Evolutionary conservation across 1,140 invertebrate genomes (phyloP).

Genomic region (Asobara japonica): DNA sequence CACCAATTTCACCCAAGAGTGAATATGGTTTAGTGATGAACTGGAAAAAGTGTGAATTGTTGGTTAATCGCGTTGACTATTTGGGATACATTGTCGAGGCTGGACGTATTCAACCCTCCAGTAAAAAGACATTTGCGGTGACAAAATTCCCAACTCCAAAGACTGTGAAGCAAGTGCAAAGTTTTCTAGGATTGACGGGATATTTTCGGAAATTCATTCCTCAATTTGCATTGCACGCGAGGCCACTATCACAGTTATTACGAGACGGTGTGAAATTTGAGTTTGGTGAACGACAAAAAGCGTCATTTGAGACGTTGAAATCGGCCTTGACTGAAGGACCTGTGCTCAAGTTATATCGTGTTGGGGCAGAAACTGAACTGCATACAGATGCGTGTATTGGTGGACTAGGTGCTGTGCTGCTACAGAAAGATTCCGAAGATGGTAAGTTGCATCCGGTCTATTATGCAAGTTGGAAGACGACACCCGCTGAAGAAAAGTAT

Average conservation of each 20-base stretch:
- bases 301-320: constrained; percentile 28
- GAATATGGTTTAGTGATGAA: constrained; percentile 28
- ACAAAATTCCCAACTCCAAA: constrained; percentile 39
- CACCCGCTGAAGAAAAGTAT: constrained; percentile 29
- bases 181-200: constrained; percentile 37
- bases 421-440: constrained; percentile 42
- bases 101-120: constrained; percentile 35
- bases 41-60: constrained; percentile 35
- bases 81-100: constrained; percentile 41
- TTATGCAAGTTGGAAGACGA: constrained; percentile 33
- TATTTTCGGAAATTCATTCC: constrained; percentile 43
- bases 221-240: constrained; percentile 28
- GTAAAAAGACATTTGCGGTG: constrained; percentile 38
- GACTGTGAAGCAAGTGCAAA: constrained; percentile 37
- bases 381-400: constrained; percentile 49
- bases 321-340: neutral
- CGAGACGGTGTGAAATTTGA: constrained; percentile 27
- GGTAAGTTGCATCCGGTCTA: constrained; percentile 37
- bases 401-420: constrained; percentile 47
- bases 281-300: constrained; percentile 20
- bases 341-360: constrained; percentile 22
- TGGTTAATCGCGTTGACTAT: constrained; percentile 33
- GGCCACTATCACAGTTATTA: constrained; percentile 35
- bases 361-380: constrained; percentile 33
- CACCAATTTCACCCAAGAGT: too few species aligned